These are phyloP conservation scores for Protomyctophum bolini DNA, from an alignment of 2,113 vertebrate species.

Conservation along the genomic window DNA sequence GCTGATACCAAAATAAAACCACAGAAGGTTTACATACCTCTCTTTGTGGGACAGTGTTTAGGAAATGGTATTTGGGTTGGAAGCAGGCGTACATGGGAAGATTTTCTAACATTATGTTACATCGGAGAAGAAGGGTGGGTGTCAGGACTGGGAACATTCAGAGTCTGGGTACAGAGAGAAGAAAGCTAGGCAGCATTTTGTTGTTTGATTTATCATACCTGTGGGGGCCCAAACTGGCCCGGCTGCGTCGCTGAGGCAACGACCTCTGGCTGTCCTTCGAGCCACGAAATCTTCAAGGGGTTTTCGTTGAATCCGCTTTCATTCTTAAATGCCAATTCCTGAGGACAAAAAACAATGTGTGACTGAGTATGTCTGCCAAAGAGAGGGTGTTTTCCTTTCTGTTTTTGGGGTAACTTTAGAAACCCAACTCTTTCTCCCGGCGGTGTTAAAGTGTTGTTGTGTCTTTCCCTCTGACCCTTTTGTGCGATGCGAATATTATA, in stretches of 20 bases:
- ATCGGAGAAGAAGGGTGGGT: constrained; percentile 9
- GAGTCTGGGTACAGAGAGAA: not conserved
- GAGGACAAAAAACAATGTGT: constrained; percentile 26
- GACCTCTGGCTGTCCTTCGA: constrained; percentile 84
- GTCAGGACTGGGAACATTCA: not conserved
- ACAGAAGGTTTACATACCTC: constrained; percentile 65
- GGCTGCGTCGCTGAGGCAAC: constrained; percentile 35
- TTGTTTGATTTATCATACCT: constrained; percentile 74
- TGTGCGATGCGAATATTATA: constrained; percentile 1
- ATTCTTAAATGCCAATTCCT: constrained; percentile 93
- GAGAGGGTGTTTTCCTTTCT: no score
- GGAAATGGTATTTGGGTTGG: constrained; percentile 62
- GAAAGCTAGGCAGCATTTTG: not conserved
- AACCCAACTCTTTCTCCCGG: not conserved
- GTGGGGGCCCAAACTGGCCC: constrained; percentile 59
- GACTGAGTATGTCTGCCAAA: not conserved
- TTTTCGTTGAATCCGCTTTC: constrained; percentile 88
- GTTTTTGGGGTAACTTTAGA: not conserved
- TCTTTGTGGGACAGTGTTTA: constrained; percentile 50
- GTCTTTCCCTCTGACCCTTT: constrained; percentile 8
- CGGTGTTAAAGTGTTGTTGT: not conserved
- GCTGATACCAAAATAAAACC: constrained; percentile 64
- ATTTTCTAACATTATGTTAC: constrained; percentile 48
- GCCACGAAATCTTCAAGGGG: constrained; percentile 93
- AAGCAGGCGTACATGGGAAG: constrained; percentile 21